Base-by-base conservation (phyloP, 2,888 invertebrate species). In the Neocrepidodera transversa region DNA sequence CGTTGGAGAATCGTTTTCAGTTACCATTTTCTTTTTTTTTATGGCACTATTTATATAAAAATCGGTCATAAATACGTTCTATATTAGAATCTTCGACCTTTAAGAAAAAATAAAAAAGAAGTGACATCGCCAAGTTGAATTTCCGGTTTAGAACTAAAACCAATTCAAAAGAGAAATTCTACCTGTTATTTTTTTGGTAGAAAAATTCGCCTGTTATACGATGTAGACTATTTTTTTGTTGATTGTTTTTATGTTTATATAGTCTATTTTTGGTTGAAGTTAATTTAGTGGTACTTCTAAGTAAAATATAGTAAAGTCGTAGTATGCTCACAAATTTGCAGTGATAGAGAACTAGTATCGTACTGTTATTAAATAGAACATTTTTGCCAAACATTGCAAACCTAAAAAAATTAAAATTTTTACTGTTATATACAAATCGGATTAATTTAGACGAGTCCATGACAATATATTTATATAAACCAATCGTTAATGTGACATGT, bases 221-320 rank as follows among this genome's bases (percentile, higher is more conserved):
- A 71, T 76, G 75, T 76, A 77, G 76, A 75, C 71, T 76, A 68
- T 71, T 66, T 71, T 76, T 76, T 79, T 79, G 79, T 79, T 79
- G 79, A 78, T 79, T 79, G 79, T 79, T 79, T 79, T 79, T 78
- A 79, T 79, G 78, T 79, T 79, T 79, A 79, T 79, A 79, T 79
- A 79, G 79, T 79, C 76, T 79, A 79, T 79, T 79, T 78, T 79
- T 78, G 78, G 78, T 79, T 79, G 78, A 77, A 78, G 78, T 77
- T 79, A 78, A 76, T 64, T 67, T 69, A 71, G 66, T 62, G 58
- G 66, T 68, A 65, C 54, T 62, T 63, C 50, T 68, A 68, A 66
- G 65, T 66, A 63, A n/a, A n/a, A 68, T 52, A 66, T 71, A 72
- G 71, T 71, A 67, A 67, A 65, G 48, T 71, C 67, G 73, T 73